These are phyloP conservation scores for Corapipo altera DNA, from an alignment of 2,113 vertebrate species.

Conservation along the genomic window DNA sequence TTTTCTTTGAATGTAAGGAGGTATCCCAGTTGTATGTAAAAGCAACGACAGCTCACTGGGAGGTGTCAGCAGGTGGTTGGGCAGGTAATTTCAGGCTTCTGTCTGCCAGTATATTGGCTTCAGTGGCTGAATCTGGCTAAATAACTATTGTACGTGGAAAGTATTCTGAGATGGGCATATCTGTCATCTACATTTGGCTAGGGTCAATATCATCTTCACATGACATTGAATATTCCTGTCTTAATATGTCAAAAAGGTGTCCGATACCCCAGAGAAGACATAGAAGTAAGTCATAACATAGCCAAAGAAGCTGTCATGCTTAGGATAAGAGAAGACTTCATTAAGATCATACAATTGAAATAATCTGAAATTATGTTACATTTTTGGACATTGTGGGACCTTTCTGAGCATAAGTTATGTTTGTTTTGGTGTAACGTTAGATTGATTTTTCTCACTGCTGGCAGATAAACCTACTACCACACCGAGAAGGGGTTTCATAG, in stretches of 20 bases:
- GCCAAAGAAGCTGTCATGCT: background rate
- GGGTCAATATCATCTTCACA: background rate
- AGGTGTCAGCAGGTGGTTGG: background rate
- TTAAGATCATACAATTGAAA: background rate
- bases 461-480: constrained; percentile 89
- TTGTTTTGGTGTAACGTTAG: background rate
- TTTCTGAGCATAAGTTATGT: background rate
- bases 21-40: background rate
- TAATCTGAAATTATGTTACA: background rate
- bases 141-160: background rate
- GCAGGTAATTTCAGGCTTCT: background rate
- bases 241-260: background rate
- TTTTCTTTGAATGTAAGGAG: background rate
- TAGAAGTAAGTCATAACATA: background rate
- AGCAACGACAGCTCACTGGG: background rate
- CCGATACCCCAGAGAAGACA: background rate
- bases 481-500: constrained; percentile 87
- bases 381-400: background rate
- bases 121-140: background rate
- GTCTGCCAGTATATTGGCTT: background rate
- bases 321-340: background rate
- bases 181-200: background rate
- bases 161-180: background rate
- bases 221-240: background rate
- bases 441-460: constrained; percentile 21